Base-by-base conservation (phyloP, 1,140 invertebrate genomes). In the Druon quercuslanigerum region DNA sequence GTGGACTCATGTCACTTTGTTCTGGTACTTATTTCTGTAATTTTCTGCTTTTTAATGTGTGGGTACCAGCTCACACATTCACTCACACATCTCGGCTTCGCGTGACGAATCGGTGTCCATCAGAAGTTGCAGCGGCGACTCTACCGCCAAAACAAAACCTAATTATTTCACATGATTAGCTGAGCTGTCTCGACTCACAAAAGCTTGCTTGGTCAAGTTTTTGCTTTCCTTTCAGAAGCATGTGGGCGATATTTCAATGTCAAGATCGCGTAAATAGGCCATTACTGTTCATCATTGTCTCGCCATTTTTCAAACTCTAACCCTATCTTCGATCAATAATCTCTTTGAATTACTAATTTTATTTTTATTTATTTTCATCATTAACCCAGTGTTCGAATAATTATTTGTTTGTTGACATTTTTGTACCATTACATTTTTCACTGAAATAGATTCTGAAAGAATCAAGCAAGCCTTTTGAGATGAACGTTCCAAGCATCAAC, bases 121-220 rank as follows among this genome's bases (percentile, higher is more conserved):
- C 88, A 88, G 83, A 73, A 78, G 56, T 74, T 40, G 70, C 76
- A 51, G 76, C 73, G 70, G 50, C 70, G 75, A 17, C 71, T 76
- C 72, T 76, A 72, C 80, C 76, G 77, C 85, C 84, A 84, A 88
- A 88, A 89, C 87, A 87, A 87, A 90, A 88, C 84, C 82, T 88
- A 90, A 90, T 90, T 90, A 89, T 90, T 89, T 89, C 82, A 85
- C 86, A 82, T 90, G 89, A 89, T 90, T 90, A 90, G 88, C 84
- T 83, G 86, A 80, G 77, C 51, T 73, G 52, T 54, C 54, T 50
- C 66, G 66, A n/a, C 46, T 73, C 46, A 17, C 76, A 79, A 78
- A 80, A 74, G 74, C 77, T 82, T 79, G 76, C 17, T n/a, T 54
- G 52, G 52, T 54, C 52, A 54, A 54, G 52, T 54, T 54, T 54